Base-by-base conservation (phyloP, 2,113 vertebrate genomes). In the Eurystomus gularis region DNA sequence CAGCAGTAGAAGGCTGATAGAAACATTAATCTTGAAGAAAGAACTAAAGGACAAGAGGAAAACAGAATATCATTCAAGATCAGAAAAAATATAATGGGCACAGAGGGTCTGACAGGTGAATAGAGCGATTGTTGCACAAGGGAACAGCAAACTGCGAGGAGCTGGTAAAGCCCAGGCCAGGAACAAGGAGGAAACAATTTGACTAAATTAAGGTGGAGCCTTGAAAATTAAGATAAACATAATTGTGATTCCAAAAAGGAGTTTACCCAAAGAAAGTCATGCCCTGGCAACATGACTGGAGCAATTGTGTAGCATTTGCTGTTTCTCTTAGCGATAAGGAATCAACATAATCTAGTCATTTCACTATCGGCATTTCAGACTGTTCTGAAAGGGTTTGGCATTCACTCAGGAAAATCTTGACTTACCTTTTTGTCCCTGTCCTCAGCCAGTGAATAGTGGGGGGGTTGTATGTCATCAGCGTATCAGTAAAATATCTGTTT, bases 1-100 rank as follows among this genome's bases (percentile, higher is more conserved):
- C 94, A 96, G 95, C 86, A 82, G 15, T 5, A 80, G 65, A 77
- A 87, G 77, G 61, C 75, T 95, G 90, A 88, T 54, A 73, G 91
- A 72, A 94, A 69, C 83, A 88, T 96, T 83, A 79, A 96, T 95
- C 94, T 96, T 85, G 73, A 88, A 81, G 92, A 93, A 84, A 82
- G 44, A 79, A 72, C 73, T 87, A 29, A 94, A 92, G 83, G 90
- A 89, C 3, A 1, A 92, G 88, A 84, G 72, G 60, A 65, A 93
- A 95, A 91, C 86, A 93, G 65, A 55, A 24, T n/a, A 90, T 91
- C 81, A 94, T 86, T 82, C 9, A 46, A 86, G 44, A 95, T 82
- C 86, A 93, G 69, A 82, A 78, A 71, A 86, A 87, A 72, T 52
- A 71, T 60, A 90, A 90, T 35, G 70, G 90, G 90, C 76, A 96